phyloP scores from a whole-genome alignment of 2,113 vertebrate species.

The Sprattus sprattus region DNA sequence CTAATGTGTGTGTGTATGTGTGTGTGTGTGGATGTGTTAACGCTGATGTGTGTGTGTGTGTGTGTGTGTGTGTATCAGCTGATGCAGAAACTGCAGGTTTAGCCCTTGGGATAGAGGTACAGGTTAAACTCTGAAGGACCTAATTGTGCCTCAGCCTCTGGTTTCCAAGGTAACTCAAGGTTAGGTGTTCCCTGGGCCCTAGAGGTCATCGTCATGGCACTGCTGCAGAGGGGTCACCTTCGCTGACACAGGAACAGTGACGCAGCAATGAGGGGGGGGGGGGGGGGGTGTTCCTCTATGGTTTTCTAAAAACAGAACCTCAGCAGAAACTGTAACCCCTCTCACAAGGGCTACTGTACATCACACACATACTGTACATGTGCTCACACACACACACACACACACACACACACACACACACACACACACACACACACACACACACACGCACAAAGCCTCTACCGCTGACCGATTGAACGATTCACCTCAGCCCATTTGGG shows the following conservation, averaged over 20 bases:
- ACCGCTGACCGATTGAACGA: background rate
- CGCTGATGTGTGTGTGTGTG: no score
- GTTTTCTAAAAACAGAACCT: background rate
- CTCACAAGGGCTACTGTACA: background rate
- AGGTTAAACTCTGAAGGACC: no score
- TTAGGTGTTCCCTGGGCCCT: background rate
- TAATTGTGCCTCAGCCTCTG: background rate
- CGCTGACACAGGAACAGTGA: background rate
- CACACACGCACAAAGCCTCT: background rate
- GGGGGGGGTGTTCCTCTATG: background rate
- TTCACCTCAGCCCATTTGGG: background rate
- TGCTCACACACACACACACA: background rate
- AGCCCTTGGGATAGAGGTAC: no score
- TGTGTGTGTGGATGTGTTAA: conserved; percentile 23
- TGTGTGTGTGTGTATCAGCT: no score
- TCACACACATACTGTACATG: background rate
- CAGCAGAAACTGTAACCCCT: background rate
- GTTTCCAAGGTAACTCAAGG: background rate
- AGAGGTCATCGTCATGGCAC: background rate
- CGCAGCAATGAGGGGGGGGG: no score
- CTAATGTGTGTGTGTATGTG: background rate
- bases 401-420: background rate
- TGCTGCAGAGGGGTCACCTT: background rate
- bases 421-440: background rate
- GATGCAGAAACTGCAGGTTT: no score